These are phyloP conservation scores for Thamnophis sirtalis DNA, from an alignment of 2,113 vertebrate genomes.

Conservation along the genomic window DNA sequence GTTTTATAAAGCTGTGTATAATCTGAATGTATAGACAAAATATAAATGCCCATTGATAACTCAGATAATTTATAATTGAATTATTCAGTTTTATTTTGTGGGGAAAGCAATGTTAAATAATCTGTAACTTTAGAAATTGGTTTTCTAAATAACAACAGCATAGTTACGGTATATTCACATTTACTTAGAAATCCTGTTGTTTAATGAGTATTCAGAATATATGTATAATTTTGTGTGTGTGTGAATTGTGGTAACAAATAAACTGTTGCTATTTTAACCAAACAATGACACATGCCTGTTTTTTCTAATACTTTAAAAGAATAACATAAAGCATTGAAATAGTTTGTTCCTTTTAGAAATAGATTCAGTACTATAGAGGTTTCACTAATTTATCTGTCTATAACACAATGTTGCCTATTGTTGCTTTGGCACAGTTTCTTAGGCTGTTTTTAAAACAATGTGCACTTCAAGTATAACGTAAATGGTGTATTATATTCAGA, in stretches of 20 bases:
- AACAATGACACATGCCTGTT: not conserved
- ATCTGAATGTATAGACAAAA: not conserved
- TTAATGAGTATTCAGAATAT: not conserved
- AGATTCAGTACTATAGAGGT: not conserved
- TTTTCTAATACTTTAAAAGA: not conserved
- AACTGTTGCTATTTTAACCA: not conserved
- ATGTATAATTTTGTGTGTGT: not conserved
- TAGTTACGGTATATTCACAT: not conserved
- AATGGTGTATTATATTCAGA: not conserved
- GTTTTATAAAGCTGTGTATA: not conserved
- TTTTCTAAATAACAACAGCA: not conserved
- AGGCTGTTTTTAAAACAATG: rapidly evolving
- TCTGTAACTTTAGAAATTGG: not conserved
- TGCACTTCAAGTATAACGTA: not conserved
- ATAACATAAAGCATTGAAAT: not conserved
- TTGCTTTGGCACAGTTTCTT: not conserved
- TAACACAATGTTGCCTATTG: not conserved
- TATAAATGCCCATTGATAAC: not conserved
- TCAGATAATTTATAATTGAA: not conserved
- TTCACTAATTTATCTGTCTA: not conserved
- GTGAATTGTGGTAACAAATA: not conserved
- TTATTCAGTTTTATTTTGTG: not conserved
- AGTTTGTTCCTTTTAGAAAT: not conserved
- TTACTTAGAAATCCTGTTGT: not conserved
- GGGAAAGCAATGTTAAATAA: not conserved